phyloP scores from a whole-genome alignment of 2,113 vertebrate genomes.

The Ophiodon elongatus region DNA sequence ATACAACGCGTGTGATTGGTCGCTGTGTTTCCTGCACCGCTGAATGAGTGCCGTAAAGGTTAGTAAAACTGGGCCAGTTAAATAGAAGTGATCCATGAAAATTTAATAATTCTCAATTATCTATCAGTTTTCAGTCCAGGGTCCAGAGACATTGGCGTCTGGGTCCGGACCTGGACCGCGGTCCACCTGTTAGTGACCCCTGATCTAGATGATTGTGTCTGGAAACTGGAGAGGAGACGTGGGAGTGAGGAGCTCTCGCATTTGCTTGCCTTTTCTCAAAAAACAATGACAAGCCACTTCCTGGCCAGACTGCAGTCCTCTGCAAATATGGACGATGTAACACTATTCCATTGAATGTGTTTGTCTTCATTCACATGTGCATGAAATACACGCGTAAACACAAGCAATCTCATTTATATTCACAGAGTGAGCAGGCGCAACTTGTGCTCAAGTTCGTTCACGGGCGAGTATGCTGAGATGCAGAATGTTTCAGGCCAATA shows the following conservation, averaged over 20 bases:
- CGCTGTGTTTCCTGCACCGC: too few relatives aligned
- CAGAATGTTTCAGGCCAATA: conserved; percentile 1
- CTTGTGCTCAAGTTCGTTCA: background rate
- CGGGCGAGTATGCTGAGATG: background rate
- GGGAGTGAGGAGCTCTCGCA: conserved; percentile 32
- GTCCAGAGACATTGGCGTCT: too few relatives aligned
- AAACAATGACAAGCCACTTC: conserved; percentile 43
- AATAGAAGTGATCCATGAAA: too few relatives aligned
- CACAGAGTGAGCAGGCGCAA: background rate
- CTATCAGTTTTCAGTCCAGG: too few relatives aligned
- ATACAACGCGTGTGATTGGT: too few relatives aligned
- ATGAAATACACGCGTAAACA: background rate
- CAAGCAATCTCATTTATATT: background rate
- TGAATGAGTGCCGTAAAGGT: too few relatives aligned
- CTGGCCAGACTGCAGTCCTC: conserved; percentile 32
- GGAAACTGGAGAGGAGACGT: conserved; percentile 49
- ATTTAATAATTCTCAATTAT: too few relatives aligned
- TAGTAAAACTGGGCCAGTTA: too few relatives aligned
- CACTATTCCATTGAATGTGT: conserved; percentile 29
- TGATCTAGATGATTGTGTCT: conserved; percentile 1
- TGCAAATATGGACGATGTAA: conserved; percentile 55
- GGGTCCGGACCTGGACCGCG: too few relatives aligned
- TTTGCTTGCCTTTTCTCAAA: conserved; percentile 70
- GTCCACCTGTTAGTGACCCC: too few relatives aligned
- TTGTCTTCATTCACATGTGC: conserved; percentile 29